Percentiles rank a stretch among this genome's conserved stretches.
These are phyloP conservation scores for Oryzias melastigma DNA, from an alignment of 2,113 vertebrate genomes.

Conservation along the genomic window DNA sequence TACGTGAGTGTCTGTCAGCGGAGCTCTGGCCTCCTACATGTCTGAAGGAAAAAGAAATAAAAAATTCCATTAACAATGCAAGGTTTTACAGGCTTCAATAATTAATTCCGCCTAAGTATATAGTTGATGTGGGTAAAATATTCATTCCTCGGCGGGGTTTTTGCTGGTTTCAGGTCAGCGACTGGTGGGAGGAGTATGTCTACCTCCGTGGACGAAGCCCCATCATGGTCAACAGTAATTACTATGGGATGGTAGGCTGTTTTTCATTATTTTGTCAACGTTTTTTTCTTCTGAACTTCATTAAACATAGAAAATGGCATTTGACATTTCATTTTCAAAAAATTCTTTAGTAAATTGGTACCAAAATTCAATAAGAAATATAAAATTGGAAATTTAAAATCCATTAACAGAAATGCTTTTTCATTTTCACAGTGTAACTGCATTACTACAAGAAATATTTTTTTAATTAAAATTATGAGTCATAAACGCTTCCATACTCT, in stretches of 20 bases:
- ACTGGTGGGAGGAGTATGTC: slow-evolving; percentile 93
- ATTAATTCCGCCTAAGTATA: slow-evolving; percentile 49
- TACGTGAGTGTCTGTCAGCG: slow-evolving; percentile 81
- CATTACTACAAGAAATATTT: no score
- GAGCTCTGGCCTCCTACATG: slow-evolving; percentile 4
- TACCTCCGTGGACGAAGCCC: slow-evolving; percentile 84
- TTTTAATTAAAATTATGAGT: no score
- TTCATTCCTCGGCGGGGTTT: slow-evolving; percentile 3
- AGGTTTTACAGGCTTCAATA: slow-evolving; percentile 31
- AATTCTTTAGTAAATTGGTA: no score
- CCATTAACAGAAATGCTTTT: no score
- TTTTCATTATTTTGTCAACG: background rate
- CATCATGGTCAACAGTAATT: slow-evolving; percentile 91
- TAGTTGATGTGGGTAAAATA: background rate
- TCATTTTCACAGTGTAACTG: no score
- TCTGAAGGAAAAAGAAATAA: slow-evolving; percentile 6
- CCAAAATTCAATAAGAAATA: no score
- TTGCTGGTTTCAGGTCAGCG: slow-evolving; percentile 80
- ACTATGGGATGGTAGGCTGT: slow-evolving; percentile 84
- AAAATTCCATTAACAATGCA: slow-evolving; percentile 49
- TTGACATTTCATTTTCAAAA: no score
- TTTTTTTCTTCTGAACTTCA: no score
- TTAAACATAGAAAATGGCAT: no score
- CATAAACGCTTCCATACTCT: no score
- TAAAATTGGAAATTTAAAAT: no score